Percentiles rank a stretch among this genome's conserved stretches.
Conservation (phyloP, 2,113 vertebrate genomes). For the Tragelaphus scriptus region DNA sequence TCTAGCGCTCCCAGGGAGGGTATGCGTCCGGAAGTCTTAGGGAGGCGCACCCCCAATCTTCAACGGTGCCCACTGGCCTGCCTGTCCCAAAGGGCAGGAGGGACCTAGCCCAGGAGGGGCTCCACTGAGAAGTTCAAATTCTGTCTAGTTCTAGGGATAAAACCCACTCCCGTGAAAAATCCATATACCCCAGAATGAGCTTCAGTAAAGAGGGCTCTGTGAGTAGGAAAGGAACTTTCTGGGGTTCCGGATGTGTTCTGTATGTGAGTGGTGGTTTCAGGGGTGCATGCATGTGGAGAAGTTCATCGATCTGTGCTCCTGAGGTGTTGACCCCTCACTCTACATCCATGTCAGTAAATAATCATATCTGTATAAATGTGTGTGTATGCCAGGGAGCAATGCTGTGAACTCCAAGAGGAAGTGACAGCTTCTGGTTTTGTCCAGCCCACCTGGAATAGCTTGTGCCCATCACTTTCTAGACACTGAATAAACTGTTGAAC, state of each 20-base stretch:
- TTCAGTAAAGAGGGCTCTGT: not conserved
- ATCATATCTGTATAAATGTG: too few species aligned
- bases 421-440: not conserved
- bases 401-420: not conserved
- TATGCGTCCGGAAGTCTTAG: fast-evolving
- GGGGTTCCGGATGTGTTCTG: not conserved
- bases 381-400: not conserved
- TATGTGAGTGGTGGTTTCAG: not conserved
- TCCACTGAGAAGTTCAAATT: not conserved
- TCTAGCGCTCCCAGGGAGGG: not conserved
- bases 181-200: not conserved
- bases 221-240: not conserved
- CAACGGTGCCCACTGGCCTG: not conserved
- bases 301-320: not conserved
- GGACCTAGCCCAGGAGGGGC: too few species aligned
- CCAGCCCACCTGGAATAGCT: not conserved
- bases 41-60: not conserved
- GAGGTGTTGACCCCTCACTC: not conserved
- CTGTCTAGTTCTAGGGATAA: not conserved
- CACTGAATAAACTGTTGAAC: not conserved
- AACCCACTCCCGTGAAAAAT: not conserved
- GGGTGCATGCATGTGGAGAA: not conserved
- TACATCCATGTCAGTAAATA: not conserved
- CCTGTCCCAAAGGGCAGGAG: not conserved
- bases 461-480: not conserved